Evolutionary conservation across 2,888 invertebrate genomes (phyloP), one percentile per base, ranked within the genome.

Genomic region (Drosophila prostipennis): DNA sequence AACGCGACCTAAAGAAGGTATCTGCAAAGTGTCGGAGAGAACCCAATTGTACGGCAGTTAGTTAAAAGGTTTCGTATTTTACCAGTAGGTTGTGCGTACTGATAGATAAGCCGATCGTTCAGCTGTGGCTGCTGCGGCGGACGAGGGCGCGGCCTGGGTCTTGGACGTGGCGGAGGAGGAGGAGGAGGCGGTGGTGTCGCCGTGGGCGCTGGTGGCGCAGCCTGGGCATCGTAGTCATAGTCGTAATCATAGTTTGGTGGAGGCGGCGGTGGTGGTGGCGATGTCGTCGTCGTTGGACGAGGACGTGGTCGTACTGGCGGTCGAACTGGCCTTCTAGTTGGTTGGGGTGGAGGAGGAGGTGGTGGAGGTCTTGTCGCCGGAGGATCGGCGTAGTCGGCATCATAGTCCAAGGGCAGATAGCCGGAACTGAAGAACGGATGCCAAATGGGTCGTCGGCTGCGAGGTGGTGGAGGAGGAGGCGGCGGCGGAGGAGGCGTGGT

Each of bases 1-100:
- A 77, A 55, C 40, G 37, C 19, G 70, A 64, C 64, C 70, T 82
- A 89, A 77, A 90, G 81, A 72, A 90, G 79, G 70, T 89, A 90
- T 88, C 91, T 90, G 88, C 90, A 90, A 90, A 90, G 89, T 85
- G 91, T 90, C 77, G 82, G 91, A 79, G 91, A 89, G 82, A 88
- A 90, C 80, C 90, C 90, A 84, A 90, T 90, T 84, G 87, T 88
- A 73, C 87, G 91, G 75, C 90, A 90, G 84, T 87, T 91, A 90
- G 82, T 85, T 80, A 91, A 77, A 77, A 90, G 90, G 76, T 82
- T 80, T 39, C 84, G 78, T 83, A 90, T 87, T 85, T 90, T 90
- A 90, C 90, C 90, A 78, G 80, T 80, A 63, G 89, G 76, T 77
- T 90, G 90, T 59, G 85, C 81, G 71, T 87, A 90, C 77, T 89